Conservation (phyloP, 2,888 invertebrate genomes). For the Ormyrus thymus region DNA sequence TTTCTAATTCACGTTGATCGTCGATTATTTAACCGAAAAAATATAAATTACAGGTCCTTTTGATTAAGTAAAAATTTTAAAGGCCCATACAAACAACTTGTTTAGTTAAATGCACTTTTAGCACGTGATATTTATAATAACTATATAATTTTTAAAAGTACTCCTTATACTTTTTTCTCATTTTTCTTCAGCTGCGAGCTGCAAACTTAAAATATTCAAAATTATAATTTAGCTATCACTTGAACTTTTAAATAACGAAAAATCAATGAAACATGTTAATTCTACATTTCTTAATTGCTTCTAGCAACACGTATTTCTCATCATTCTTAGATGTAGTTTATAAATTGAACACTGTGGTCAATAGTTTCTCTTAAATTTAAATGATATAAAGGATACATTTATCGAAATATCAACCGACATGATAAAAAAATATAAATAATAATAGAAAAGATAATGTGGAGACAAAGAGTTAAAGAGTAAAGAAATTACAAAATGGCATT, state of each 20-base stretch:
- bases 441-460: constrained; percentile 1
- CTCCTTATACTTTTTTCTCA: constrained; percentile 1
- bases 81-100: constrained; percentile 28
- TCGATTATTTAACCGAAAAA: constrained; percentile 9
- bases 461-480: constrained; percentile 12
- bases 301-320: constrained; percentile 21
- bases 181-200: constrained; percentile 18
- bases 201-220: constrained; percentile 20
- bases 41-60: constrained; percentile 14
- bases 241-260: constrained; percentile 19
- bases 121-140: constrained; percentile 38
- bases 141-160: constrained; percentile 24
- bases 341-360: constrained; percentile 45
- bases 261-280: constrained; percentile 18
- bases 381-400: constrained; percentile 7
- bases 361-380: constrained; percentile 42
- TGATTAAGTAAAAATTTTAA: constrained; percentile 33
- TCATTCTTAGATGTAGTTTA: constrained; percentile 13
- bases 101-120: constrained; percentile 52
- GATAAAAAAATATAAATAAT: constrained; percentile 50
- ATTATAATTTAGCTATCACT: constrained; percentile 22
- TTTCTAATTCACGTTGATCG: constrained; percentile 21
- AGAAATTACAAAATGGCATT: constrained; percentile 8
- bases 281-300: constrained; percentile 26
- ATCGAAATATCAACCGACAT: constrained; percentile 11